Evolutionary conservation across 1,140 invertebrate genomes (phyloP), one percentile per base, ranked within the genome.

Genomic region (Colletes latitarsis): DNA sequence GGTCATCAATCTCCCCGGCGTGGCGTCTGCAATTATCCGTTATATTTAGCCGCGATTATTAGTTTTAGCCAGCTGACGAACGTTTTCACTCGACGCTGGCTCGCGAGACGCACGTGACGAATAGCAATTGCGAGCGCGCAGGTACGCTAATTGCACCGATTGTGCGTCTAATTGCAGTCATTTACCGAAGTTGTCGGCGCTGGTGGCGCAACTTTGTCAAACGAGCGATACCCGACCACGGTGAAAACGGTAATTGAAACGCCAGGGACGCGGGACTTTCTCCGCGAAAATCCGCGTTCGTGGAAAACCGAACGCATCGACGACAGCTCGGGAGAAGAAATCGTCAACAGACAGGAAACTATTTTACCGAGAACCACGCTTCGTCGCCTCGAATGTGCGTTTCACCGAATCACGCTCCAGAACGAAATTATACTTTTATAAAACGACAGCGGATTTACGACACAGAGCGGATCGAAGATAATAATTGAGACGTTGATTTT

Each of bases 121-220:
- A n/a, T n/a, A 8, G 6, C 17, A 17, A 14, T n/a, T 8, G 15
- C 21, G 19, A 57, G 19, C 57, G 57, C 5, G 12, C 1, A 0
- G 43, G 12, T 12, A 64, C 57, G 49, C 76, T 53, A 78, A 78
- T 78, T 72, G 68, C 76, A 6, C 30, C 68, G 76, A 53, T 78
- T 72, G n/a, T 71, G 3, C 58, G 14, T 4, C 19, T 78, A 78
- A 78, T 78, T 78, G 55, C 21, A 3, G 49, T 14, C n/a, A 39
- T 53, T 71, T 71, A 17, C 4, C n/a, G 6, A 39, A 41, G 52
- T 70, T 19, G 30, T 57, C 53, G 53, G 53, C 30, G 9, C 9
- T 10, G 12, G 39, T 58, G 63, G n/a, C 19, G n/a, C 62, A 6
- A 46, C 53, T 49, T 30, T 6, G 1, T 58, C 64, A 41, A n/a